A percentile compares a stretch with the other conserved stretches of the same genome.
Evolutionary conservation across 35 echinoderm and acorn worm genomes (phyloP).

Genomic region (Strongylocentrotus purpuratus): DNA sequence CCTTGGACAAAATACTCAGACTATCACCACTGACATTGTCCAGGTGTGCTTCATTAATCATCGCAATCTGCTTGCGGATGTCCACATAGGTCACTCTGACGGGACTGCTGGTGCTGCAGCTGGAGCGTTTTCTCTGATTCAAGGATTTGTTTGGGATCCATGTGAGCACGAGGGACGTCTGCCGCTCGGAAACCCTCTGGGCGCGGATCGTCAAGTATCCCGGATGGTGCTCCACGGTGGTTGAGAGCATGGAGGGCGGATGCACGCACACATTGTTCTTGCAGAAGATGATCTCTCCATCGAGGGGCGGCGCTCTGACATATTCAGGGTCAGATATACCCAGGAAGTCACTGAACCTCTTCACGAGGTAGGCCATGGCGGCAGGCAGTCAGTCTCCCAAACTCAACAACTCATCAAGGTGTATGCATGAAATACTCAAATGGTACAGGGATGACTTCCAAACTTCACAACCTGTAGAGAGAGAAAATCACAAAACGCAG

Average conservation of each 20-base stretch:
- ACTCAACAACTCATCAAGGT: not conserved
- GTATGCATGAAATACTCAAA: not conserved
- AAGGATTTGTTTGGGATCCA: slow-evolving; percentile 97
- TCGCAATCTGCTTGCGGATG: not conserved
- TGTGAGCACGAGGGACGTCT: slow-evolving; percentile 84
- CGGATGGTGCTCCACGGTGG: slow-evolving; percentile 72
- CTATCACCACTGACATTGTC: slow-evolving; percentile 38
- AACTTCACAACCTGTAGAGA: not conserved
- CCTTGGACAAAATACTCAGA: slow-evolving; percentile 34
- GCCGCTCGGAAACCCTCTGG: slow-evolving; percentile 66
- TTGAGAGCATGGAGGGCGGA: slow-evolving; percentile 83
- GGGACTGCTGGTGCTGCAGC: slow-evolving; percentile 6
- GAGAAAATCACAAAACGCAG: not conserved
- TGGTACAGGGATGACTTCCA: not conserved
- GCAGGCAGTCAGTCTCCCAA: not conserved
- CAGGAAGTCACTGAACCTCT: slow-evolving; percentile 92
- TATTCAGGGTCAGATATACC: slow-evolving; percentile 86
- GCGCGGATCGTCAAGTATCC: slow-evolving; percentile 94
- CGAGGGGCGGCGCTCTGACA: slow-evolving; percentile 88
- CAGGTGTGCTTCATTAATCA: not conserved
- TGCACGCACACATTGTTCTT: slow-evolving; percentile 99
- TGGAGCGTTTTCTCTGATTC: slow-evolving; percentile 58
- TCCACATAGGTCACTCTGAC: not conserved
- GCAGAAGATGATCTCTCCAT: slow-evolving; percentile 98
- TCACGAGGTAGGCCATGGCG: slow-evolving; percentile 81